Evolutionary conservation across 2,888 invertebrate species (phyloP).

Genomic region (Cosmorhoe ocellata): DNA sequence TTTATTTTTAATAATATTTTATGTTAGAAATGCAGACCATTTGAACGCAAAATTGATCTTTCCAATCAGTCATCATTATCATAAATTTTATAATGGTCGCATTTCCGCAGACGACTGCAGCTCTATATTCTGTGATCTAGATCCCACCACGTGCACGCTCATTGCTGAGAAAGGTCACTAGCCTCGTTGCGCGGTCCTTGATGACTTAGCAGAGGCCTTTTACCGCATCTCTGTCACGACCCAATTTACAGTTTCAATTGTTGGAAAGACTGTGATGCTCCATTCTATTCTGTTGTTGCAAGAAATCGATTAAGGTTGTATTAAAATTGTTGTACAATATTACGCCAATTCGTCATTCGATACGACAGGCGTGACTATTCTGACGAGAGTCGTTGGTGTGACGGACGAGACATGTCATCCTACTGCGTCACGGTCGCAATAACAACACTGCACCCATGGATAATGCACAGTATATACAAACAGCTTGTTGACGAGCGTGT

Average conservation of each 20-base stretch:
- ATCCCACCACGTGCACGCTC: constrained; percentile 56
- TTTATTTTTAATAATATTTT: no score
- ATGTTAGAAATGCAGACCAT: no score
- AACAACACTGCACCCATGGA: constrained; percentile 48
- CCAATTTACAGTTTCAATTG: constrained; percentile 72
- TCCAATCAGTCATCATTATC: background rate
- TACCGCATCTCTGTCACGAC: constrained; percentile 66
- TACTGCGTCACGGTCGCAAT: constrained; percentile 40
- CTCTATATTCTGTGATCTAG: constrained; percentile 45
- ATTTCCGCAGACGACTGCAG: constrained; percentile 12
- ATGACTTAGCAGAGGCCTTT: constrained; percentile 57
- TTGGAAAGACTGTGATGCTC: constrained; percentile 46
- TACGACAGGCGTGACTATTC: constrained; percentile 52
- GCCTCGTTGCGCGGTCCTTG: constrained; percentile 58
- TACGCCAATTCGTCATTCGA: constrained; percentile 45
- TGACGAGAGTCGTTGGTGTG: constrained; percentile 35
- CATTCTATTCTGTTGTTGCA: constrained; percentile 40
- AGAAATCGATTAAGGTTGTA: constrained; percentile 59
- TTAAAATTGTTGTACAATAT: constrained; percentile 43
- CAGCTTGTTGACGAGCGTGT: constrained; percentile 40
- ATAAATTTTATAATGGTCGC: constrained; percentile 10
- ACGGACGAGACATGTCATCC: constrained; percentile 51
- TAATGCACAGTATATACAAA: constrained; percentile 64
- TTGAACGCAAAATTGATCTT: no score
- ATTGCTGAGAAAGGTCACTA: constrained; percentile 67